Conservation (phyloP, 2,113 vertebrate species). For the Myrmecophaga tridactyla region DNA sequence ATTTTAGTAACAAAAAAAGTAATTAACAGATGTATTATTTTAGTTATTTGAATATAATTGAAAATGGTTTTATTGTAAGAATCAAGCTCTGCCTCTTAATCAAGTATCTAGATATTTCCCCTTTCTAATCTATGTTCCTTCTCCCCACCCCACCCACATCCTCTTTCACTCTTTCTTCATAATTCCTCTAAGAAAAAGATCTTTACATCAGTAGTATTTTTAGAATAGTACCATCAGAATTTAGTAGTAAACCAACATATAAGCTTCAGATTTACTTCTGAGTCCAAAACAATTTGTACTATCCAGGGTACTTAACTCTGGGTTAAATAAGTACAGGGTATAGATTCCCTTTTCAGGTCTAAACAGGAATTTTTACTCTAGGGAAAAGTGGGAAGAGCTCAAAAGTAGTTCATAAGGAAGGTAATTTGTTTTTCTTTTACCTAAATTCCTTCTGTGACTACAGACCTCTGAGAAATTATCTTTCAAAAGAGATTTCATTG, state of each 20-base stretch:
- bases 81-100: conserved; percentile 65
- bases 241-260: conserved; percentile 66
- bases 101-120: conserved; percentile 49
- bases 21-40: conserved; percentile 44
- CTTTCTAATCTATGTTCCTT: conserved; percentile 49
- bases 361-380: conserved; percentile 71
- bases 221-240: conserved; percentile 73
- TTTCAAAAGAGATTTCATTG: conserved; percentile 78
- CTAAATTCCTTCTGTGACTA: conserved; percentile 74
- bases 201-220: conserved; percentile 72
- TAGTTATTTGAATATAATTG: conserved; percentile 51
- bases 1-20: conserved; percentile 37
- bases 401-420: conserved; percentile 69
- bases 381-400: conserved; percentile 76
- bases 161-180: conserved; percentile 48
- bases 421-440: conserved; percentile 60
- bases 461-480: conserved; percentile 74
- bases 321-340: conserved; percentile 64
- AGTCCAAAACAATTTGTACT: conserved; percentile 69
- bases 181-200: conserved; percentile 65
- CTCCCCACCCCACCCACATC: background rate
- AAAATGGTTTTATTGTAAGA: conserved; percentile 40
- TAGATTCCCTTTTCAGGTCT: conserved; percentile 68
- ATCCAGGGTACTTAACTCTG: conserved; percentile 57
- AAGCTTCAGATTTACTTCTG: conserved; percentile 66